Evolutionary conservation across 2,888 invertebrate genomes (phyloP).

Genomic region (Scaptomyza polygonia): DNA sequence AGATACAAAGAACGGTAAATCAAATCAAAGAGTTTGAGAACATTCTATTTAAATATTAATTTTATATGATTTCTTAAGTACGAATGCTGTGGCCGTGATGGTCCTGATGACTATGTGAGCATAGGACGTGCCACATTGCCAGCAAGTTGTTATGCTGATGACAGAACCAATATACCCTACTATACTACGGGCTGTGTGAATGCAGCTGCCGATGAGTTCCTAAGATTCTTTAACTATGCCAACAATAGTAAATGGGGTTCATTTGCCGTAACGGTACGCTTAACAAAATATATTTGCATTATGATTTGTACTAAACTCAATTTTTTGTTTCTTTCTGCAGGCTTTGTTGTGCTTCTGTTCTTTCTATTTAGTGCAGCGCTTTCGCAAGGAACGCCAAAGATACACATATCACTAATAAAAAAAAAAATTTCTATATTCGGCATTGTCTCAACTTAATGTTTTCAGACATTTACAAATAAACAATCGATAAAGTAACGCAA

Average conservation of each 20-base stretch:
- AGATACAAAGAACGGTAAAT: conserved; percentile 71
- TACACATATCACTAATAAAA: conserved; percentile 60
- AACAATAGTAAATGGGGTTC: conserved; percentile 65
- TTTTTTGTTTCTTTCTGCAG: conserved; percentile 36
- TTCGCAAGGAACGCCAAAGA: conserved; percentile 66
- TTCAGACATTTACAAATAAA: conserved; percentile 18
- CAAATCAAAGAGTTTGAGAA: too few relatives aligned
- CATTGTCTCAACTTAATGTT: conserved; percentile 3
- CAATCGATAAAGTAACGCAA: neutral
- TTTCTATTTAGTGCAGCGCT: conserved; percentile 70
- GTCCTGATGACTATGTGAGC: conserved; percentile 73
- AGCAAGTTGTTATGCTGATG: conserved; percentile 63
- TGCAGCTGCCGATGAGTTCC: conserved; percentile 55
- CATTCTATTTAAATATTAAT: neutral
- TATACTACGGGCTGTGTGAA: conserved; percentile 62
- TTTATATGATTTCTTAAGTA: conserved; percentile 41
- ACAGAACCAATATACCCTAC: conserved; percentile 26
- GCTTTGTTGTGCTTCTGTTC: conserved; percentile 65
- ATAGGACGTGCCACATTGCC: conserved; percentile 58
- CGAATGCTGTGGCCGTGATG: conserved; percentile 80
- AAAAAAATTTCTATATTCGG: neutral
- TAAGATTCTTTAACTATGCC: conserved; percentile 51
- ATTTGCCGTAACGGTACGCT: conserved; percentile 63
- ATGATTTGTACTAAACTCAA: neutral
- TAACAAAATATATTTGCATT: neutral